phyloP scores from a whole-genome alignment of 2,113 vertebrate species.

The Notarius lentiginosus region DNA sequence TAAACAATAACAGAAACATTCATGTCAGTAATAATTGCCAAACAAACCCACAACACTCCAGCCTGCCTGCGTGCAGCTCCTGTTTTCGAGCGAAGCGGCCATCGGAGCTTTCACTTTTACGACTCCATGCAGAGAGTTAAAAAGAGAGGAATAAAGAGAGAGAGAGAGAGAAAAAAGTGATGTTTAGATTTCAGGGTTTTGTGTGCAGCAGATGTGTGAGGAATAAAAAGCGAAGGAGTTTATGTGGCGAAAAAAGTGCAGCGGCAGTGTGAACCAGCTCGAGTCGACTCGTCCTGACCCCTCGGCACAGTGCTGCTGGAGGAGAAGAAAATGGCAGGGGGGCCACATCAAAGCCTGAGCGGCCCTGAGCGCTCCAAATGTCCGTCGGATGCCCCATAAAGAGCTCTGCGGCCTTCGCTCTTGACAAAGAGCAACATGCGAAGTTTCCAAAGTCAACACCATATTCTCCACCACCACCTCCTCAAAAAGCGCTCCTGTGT shows the following conservation, averaged over 20 bases:
- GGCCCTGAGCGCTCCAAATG: constrained; percentile 69
- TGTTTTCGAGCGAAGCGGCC: background rate
- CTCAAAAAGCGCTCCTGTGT: constrained; percentile 60
- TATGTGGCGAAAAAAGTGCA: constrained; percentile 34
- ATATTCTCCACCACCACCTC: constrained; percentile 57
- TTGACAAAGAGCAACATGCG: constrained; percentile 75
- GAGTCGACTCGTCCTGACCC: constrained; percentile 58
- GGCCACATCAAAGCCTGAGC: constrained; percentile 74
- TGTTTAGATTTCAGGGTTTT: background rate
- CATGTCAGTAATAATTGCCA: background rate
- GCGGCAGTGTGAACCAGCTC: constrained; percentile 40
- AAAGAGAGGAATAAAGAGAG: background rate
- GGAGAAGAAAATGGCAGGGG: constrained; percentile 64
- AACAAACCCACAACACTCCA: background rate
- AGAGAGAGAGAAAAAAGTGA: background rate
- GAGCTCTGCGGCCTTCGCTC: constrained; percentile 72
- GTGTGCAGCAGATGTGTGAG: background rate
- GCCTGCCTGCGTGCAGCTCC: too few species aligned
- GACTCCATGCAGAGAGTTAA: background rate
- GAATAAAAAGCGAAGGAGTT: constrained; percentile 21
- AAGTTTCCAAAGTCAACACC: constrained; percentile 79
- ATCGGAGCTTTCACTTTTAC: background rate
- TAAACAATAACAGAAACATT: background rate
- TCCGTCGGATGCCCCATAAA: constrained; percentile 72
- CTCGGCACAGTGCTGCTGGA: constrained; percentile 38